These are phyloP conservation scores for Oxyruncus cristatus DNA, from an alignment of 2,113 vertebrate species.

Conservation along the genomic window DNA sequence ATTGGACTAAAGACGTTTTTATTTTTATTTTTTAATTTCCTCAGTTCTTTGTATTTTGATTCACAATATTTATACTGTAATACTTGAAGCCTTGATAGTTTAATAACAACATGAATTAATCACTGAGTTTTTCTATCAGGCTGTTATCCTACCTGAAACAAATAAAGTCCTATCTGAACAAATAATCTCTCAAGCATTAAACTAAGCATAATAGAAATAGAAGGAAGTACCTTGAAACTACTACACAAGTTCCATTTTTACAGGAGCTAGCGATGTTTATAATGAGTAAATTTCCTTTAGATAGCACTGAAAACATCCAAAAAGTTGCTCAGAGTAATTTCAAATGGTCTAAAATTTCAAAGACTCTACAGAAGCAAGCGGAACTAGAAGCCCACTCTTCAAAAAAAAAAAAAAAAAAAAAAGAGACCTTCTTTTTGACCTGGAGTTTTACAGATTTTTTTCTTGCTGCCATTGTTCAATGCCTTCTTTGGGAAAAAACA, in stretches of 20 bases:
- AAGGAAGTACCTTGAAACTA: neutral
- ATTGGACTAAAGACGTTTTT: neutral
- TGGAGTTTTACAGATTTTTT: neutral
- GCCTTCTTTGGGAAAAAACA: neutral
- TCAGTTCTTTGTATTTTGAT: neutral
- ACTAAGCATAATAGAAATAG: neutral
- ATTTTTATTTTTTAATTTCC: neutral
- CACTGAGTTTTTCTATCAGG: neutral
- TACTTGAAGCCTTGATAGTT: neutral
- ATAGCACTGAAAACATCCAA: neutral
- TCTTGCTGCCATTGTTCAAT: neutral
- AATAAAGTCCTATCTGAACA: constrained; percentile 14
- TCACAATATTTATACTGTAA: neutral
- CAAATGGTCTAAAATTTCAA: neutral
- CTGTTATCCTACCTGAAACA: neutral
- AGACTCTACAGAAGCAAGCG: neutral
- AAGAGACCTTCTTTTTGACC: neutral
- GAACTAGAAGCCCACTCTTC: neutral
- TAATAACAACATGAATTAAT: neutral
- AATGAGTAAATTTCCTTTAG: constrained; percentile 8
- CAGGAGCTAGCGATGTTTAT: neutral
- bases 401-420: neutral
- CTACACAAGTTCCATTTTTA: neutral
- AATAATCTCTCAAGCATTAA: neutral
- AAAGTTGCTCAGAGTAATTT: neutral